A percentile compares a stretch with the other conserved stretches of the same genome.
These are phyloP conservation scores for Dilophus febrilis DNA, from an alignment of 2,888 invertebrate genomes.

Conservation along the genomic window DNA sequence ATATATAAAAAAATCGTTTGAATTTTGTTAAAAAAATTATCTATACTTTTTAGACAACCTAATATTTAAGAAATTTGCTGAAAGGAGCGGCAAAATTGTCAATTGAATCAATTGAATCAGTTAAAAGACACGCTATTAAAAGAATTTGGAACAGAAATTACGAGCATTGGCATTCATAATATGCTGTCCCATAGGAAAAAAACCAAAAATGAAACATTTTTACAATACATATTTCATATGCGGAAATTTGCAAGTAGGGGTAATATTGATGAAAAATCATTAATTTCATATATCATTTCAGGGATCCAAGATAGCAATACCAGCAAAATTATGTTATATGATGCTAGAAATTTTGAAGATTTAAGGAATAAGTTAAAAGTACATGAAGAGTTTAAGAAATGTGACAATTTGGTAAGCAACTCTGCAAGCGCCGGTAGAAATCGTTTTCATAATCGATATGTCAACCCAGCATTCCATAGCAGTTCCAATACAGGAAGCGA, in stretches of 20 bases:
- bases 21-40: too few species aligned
- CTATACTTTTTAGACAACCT: too few species aligned
- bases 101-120: conserved; percentile 3
- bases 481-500: background rate
- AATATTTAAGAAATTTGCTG: too few species aligned
- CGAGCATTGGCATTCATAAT: conserved; percentile 7
- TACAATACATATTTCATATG: conserved; percentile 8
- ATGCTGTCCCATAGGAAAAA: conserved; percentile 5
- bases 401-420: background rate
- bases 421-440: too few species aligned
- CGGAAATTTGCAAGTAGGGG: conserved; percentile 8
- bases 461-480: too few species aligned
- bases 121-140: conserved; percentile 3
- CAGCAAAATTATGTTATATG: conserved; percentile 6
- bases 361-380: background rate
- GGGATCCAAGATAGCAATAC: conserved; percentile 6
- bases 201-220: conserved; percentile 3
- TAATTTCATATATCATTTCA: conserved; percentile 6
- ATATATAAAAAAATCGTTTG: too few species aligned
- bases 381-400: background rate
- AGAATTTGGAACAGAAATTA: conserved; percentile 5
- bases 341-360: background rate
- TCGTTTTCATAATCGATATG: too few species aligned
- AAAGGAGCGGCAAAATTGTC: conserved; percentile 5
- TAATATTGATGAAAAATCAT: conserved; percentile 6